Evolutionary conservation across 2,888 invertebrate species (phyloP), one percentile per base, ranked within the genome.

Genomic region (Platypus cylindrus): DNA sequence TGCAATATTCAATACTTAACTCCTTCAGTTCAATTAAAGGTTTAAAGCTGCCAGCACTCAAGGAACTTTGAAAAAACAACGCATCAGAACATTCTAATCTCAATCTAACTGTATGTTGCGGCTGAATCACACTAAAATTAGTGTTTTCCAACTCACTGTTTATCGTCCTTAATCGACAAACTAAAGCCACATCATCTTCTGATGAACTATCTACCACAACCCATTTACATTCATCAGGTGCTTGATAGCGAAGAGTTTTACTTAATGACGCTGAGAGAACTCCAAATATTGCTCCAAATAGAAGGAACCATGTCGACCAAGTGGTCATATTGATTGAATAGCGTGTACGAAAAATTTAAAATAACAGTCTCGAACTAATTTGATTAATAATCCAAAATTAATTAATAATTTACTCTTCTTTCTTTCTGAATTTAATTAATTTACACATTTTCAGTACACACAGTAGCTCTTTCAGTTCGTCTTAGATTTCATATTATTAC

Each of bases 151-250:
- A 63, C 65, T 82, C 81, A 62, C 80, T 80, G 64, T 81, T 81
- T 62, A 82, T 81, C 52, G 82, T 81, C 48, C 78, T 68, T 45
- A 82, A 62, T 45, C 77, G 67, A 56, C 82, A 82, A 50, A 78
- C 77, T 44, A 82, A 67, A 15, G 80, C 78, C 31, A 81, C 80
- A 50, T 70, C 70, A 53, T 70, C 68, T 48, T 71, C 71, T 37
- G 46, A 42, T 50, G 71, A 75, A 50, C 71, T 70, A 52, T 71
- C 70, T 54, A 76, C 75, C 44, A 76, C 73, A 48, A 78, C 73
- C 81, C 81, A 81, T 52, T 78, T 77, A 66, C 82, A 82, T 62
- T 82, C 81, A 62, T 81, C 81, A 46, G 81, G 82, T 50, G 81
- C 80, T 56, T 81, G 79, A 62, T 82, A 81, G 44, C 79, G 72